Evolutionary conservation across 2,113 vertebrate genomes (phyloP).

Genomic region (Tachysurus fulvidraco): DNA sequence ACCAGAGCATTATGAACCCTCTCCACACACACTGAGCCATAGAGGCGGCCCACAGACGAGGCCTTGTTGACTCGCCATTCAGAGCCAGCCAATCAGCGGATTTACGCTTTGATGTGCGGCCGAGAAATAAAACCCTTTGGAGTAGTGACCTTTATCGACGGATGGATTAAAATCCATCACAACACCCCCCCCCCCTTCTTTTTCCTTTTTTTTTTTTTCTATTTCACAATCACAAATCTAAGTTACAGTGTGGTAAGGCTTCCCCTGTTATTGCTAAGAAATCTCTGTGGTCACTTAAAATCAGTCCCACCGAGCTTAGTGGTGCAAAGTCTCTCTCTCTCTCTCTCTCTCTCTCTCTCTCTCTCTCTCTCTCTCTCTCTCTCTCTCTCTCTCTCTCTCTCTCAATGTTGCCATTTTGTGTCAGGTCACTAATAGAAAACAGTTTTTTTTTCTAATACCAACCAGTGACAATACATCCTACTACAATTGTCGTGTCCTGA

Average conservation of each 20-base stretch:
- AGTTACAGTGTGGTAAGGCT: constrained; percentile 69
- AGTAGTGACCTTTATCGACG: constrained; percentile 77
- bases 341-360: constrained; percentile 48
- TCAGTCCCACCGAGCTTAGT: too few species aligned
- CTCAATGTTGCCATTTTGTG: constrained; percentile 43
- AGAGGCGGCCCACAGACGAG: constrained; percentile 75
- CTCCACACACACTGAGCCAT: constrained; percentile 70
- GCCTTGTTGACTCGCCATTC: constrained; percentile 76
- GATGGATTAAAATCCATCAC: constrained; percentile 79
- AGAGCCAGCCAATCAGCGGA: constrained; percentile 76
- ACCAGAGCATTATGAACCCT: constrained; percentile 71
- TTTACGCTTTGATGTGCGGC: constrained; percentile 79
- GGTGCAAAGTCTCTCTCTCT: constrained; percentile 34
- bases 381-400: constrained; percentile 38
- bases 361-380: constrained; percentile 39
- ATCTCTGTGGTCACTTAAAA: too few species aligned
- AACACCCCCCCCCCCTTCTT: constrained; percentile 20
- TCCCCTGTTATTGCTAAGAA: constrained; percentile 53
- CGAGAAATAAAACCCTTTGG: constrained; percentile 78
- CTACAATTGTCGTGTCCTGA: not conserved
- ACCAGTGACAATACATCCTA: constrained; percentile 31
- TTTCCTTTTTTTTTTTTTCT: constrained; percentile 37
- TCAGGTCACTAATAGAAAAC: constrained; percentile 48
- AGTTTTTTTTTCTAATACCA: constrained; percentile 35
- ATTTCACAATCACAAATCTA: constrained; percentile 68